Base-by-base conservation (phyloP, 1,140 invertebrate genomes). In the Harpegnathos saltator region DNA sequence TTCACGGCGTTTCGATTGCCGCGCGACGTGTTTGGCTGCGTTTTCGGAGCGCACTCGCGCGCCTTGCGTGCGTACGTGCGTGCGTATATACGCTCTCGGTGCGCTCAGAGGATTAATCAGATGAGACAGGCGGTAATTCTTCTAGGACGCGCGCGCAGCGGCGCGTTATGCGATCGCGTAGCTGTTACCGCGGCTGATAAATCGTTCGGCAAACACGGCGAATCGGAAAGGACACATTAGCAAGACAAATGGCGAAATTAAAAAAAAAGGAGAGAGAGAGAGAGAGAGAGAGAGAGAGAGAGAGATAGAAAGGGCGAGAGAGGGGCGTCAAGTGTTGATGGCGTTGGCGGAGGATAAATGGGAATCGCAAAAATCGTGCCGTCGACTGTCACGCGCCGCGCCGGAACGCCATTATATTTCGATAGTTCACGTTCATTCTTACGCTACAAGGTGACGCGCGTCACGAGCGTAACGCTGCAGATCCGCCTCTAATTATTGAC, bases 21-120 rank as follows among this genome's bases (percentile, higher is more conserved):
- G 62, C 15, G 66, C 62, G 62, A 63, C n/a, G 24, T 63, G 72
- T 75, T 75, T 74, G 62, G 72, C 44, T 19, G 15, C 38, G 38
- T 15, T 44, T 44, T 54, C 38, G 11, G 44, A 52, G 61, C 24
- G 24, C 56, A 56, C 56, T 77, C 9, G 52, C 38, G 38, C 4
- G 38, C 1, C 3, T 9, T 4, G 38, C 11, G 38, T 11, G 38
- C 7, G 29, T 33, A 5, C 5, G 29, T 33, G 38, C 9, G 38
- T 9, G 38, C 38, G 38, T 9, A 9, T 11, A 9, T 9, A 15
- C 15, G 74, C 74, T 66, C 12, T 54, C 48, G n/a, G n/a, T 66
- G 62, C 54, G 54, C 83, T 86, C 72, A 58, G 59, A 63, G 48
- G 65, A 86, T 86, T 86, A 87, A 87, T 87, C 85, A 86, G 80